A percentile compares a stretch with the other conserved stretches of the same genome.
Conservation (phyloP, 2,797 vertebrate genomes). For the Dermochelys coriacea region DNA sequence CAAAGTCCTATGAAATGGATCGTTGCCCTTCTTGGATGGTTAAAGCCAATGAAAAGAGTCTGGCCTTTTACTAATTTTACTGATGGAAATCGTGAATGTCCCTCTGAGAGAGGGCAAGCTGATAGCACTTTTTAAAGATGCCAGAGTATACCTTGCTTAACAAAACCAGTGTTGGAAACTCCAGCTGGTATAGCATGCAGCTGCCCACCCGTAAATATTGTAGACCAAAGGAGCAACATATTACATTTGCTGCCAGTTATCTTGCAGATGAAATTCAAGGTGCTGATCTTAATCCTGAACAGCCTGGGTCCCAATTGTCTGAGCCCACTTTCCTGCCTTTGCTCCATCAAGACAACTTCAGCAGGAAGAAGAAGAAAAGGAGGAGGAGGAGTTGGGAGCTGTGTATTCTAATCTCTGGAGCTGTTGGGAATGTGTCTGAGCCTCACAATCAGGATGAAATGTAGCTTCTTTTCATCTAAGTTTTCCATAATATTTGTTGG, state of each 20-base stretch:
- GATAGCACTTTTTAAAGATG: slow-evolving; percentile 4
- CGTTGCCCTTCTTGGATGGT: slow-evolving; percentile 52
- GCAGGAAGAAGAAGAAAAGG: not conserved
- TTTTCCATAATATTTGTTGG: not conserved
- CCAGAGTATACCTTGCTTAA: not conserved
- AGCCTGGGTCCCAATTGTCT: not conserved
- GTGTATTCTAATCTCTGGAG: not conserved
- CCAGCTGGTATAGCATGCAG: not conserved
- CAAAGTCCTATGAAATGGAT: slow-evolving; percentile 47
- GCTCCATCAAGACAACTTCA: not conserved
- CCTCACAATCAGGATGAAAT: not conserved
- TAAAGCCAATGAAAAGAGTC: slow-evolving; percentile 60
- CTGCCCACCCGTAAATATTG: not conserved
- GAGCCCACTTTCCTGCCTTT: not conserved
- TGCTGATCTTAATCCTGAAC: not conserved
- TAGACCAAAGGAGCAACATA: not conserved
- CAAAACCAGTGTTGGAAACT: not conserved
- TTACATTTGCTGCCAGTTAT: not conserved
- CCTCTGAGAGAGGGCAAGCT: not conserved
- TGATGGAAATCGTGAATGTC: slow-evolving; percentile 44
- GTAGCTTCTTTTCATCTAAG: not conserved
- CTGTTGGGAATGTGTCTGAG: not conserved
- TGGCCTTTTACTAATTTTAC: slow-evolving; percentile 61
- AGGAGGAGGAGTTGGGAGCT: not conserved
- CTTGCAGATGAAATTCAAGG: not conserved